Percentiles rank a stretch among this genome's conserved stretches.
Evolutionary conservation across 2,113 vertebrate species (phyloP).

Genomic region (Galemys pyrenaicus): DNA sequence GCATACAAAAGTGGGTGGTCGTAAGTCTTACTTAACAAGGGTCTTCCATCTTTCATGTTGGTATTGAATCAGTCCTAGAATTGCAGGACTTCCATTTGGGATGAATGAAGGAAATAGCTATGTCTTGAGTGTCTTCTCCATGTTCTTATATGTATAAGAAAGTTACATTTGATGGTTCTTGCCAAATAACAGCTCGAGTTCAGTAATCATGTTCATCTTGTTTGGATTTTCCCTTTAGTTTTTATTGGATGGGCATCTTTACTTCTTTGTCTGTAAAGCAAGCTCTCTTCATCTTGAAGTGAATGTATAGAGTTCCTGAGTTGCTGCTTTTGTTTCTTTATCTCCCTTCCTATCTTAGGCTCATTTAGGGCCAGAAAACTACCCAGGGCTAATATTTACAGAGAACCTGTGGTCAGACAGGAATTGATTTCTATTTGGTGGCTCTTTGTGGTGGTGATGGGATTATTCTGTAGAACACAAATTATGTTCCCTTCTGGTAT

Average conservation of each 20-base stretch:
- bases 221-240: conserved; percentile 43
- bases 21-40: neutral
- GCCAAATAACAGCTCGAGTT: neutral
- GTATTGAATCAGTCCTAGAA: neutral
- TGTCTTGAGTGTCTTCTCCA: neutral
- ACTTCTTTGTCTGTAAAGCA: conserved; percentile 31
- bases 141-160: neutral
- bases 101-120: neutral
- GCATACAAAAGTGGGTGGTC: neutral
- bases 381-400: conserved; percentile 31
- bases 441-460: neutral
- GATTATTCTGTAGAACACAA: conserved; percentile 29
- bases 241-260: conserved; percentile 25
- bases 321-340: conserved; percentile 39
- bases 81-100: neutral
- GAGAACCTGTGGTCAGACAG: conserved; percentile 4
- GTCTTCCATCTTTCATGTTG: neutral
- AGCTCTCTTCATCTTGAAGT: neutral
- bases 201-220: neutral
- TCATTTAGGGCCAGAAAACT: neutral
- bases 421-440: neutral
- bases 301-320: neutral
- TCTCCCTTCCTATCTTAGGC: conserved; percentile 13
- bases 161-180: conserved; percentile 41
- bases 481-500: neutral